Base-by-base conservation (phyloP, 2,888 invertebrate genomes). In the Trichogramma dendrolimi region DNA sequence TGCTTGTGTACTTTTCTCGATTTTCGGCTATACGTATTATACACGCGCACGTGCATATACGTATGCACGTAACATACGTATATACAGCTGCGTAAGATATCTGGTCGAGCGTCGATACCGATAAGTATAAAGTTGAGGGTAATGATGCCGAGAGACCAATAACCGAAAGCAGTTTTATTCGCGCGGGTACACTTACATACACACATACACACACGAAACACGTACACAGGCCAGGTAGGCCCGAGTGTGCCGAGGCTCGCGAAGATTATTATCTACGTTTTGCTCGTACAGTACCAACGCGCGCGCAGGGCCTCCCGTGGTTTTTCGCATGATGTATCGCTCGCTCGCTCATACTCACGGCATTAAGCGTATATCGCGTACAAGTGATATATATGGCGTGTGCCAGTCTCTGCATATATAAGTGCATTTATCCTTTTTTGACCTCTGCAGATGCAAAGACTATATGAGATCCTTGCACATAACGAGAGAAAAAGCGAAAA, bases 311-410 rank as follows among this genome's bases (percentile, higher is more conserved):
- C 70, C 70, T 73, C 77, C 77, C 65, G 76, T 73, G 72, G 78
- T 69, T 72, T 27, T 27, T 55, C 68, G 70, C 72, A 73, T 78
- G 78, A 78, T 76, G 76, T 75, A 78, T 78, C 78, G 78, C 75
- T 76, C 72, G 72, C 69, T 72, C 72, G 73, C 73, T 72, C 72
- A 71, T 67, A 63, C 6, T 40, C 41, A 52, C 40, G 52, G n/a
- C 64, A 65, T 63, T 61, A 59, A 67, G 64, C 56, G 65, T 47
- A 55, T 50, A 11, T 14, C 48, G 27, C 11, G 27, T 14, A 14
- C 48, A 48, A 27, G 27, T 27, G 27, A 27, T 27, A 27, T 27
- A 27, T 27, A 27, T 27, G 27, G 27, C 27, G 27, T 27, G 27
- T 27, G 27, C 27, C 27, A 27, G 27, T 27, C 27, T 27, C 27